Base-by-base conservation (phyloP, 2,113 vertebrate species). In the Neogale vison region DNA sequence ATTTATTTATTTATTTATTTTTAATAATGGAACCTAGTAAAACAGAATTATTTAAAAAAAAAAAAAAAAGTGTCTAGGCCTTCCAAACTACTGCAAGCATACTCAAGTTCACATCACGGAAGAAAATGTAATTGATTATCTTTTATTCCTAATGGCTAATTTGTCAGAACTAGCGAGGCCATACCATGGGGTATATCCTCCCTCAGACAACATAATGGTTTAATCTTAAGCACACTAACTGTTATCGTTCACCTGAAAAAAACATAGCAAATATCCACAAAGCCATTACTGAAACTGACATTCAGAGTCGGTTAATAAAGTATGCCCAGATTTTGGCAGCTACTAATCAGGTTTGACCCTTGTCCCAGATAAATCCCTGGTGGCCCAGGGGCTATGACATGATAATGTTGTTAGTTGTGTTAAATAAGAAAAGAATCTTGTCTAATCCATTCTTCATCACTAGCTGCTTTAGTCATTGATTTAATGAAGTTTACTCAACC, bases 401-500 rank as follows among this genome's bases (percentile, higher is more conserved):
- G 26, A 79, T 83, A 91, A 89, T 80, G 85, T 20, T 71, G 31
- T 92, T 67, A 89, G 15, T 47, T 84, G 29, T 91, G 42, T 65
- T 85, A 89, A 61, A 74, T 39, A 94, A 26, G 50, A 93, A 97
- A 91, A 34, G 6, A 8, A 52, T 94, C 65, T 71, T 94, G 88
- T 94, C 42, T 86, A 72, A 79, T 89, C 18, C 57, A 67, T 69
- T 95, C 69, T 74, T 97, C 83, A 95, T 92, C 81, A 95, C 11
- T 8, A 76, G 65, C 39, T 95, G 50, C 7, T 92, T 96, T 69
- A 88, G 42, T 86, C 29, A 90, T 45, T 86, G 93, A 76, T 47
- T 82, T 96, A 91, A 96, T 93, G 31, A 88, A 72, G 36, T 89
- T 96, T 96, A 86, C 50, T 86, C 61, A 97, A 92, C 4, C 42